Percentiles rank a stretch among this genome's conserved stretches.
phyloP scores from a whole-genome alignment of 2,797 vertebrate species.

The Etheostoma perlongum region DNA sequence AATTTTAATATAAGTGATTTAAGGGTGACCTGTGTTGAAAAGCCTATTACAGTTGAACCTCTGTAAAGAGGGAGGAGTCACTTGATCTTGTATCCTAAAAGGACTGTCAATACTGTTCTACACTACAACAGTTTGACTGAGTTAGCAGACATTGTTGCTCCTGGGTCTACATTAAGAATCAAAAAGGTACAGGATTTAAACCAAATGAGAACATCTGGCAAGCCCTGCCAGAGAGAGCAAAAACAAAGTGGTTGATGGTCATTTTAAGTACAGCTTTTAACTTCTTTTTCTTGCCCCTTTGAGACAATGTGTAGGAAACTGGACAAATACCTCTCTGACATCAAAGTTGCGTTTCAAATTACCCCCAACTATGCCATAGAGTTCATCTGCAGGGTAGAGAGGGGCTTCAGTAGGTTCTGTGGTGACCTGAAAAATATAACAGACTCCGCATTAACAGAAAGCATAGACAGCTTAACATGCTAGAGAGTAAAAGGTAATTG shows the following conservation, averaged over 20 bases:
- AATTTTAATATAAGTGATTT: conserved; percentile 21
- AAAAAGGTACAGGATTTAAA: conserved; percentile 46
- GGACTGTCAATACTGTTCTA: conserved; percentile 47
- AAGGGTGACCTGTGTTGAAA: background rate
- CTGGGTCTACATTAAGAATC: conserved; percentile 46
- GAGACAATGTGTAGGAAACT: conserved; percentile 4
- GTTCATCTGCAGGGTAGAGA: conserved; percentile 92
- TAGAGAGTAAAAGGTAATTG: background rate
- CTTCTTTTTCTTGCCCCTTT: background rate
- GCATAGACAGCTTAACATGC: background rate
- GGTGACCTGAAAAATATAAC: conserved; percentile 85
- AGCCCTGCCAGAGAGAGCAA: conserved; percentile 21
- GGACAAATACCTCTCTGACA: conserved; percentile 90
- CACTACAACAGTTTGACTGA: conserved; percentile 52
- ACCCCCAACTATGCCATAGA: conserved; percentile 96
- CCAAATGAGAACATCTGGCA: conserved; percentile 41
- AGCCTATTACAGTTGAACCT: background rate
- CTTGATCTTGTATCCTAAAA: conserved; percentile 49
- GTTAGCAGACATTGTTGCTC: conserved; percentile 58
- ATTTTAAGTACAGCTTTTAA: background rate
- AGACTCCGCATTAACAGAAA: background rate
- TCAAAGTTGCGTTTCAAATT: conserved; percentile 97
- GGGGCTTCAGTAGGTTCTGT: conserved; percentile 91
- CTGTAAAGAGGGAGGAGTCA: conserved; percentile 23
- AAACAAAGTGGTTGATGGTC: conserved; percentile 42